Base-by-base conservation (phyloP, 2,888 invertebrate species). In the Xiphydria camelus region DNA sequence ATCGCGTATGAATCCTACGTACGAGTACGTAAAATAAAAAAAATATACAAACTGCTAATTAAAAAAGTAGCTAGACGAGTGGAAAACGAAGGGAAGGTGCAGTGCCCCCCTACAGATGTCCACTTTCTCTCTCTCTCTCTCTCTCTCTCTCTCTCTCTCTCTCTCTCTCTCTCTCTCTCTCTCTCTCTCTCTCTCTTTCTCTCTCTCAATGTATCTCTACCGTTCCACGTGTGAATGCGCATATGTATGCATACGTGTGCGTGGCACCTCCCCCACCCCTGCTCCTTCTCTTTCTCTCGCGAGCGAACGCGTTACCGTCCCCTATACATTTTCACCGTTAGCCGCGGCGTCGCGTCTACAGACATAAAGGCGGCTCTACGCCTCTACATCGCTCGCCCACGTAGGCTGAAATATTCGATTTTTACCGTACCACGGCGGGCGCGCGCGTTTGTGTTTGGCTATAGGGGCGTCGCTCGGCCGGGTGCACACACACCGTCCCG, bases 401-500 rank as follows among this genome's bases (percentile, higher is more conserved):
- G 57, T 57, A 57, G 51, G 60, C 54, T 58, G 61, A 67, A 67
- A 69, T 68, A 70, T 69, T 70, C 69, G 68, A 70, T 70, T 70
- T 70, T 70, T 68, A 68, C 67, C 66, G 69, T 66, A 64, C 64
- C 57, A 56, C n/a, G n/a, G n/a, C n/a, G n/a, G n/a, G n/a, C n/a
- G n/a, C n/a, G n/a, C n/a, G n/a, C n/a, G n/a, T n/a, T n/a, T n/a
- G n/a, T n/a, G n/a, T n/a, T n/a, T n/a, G 40, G 46, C 47, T 49
- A 43, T 51, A 26, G 20, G 19, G 33, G 12, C 34, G 41, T 29
- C 40, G 45, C 33, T 50, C 39, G 38, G 44, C 53, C 31, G 34
- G 26, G 45, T 38, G 47, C 41, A n/a, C n/a, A n/a, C n/a, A n/a
- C n/a, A 46, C 53, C 45, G 44, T 49, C 47, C 53, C 51, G 51